A percentile compares a stretch with the other conserved stretches of the same genome.
Conservation (phyloP, 2,888 invertebrate genomes). For the Hartigia nigra region DNA sequence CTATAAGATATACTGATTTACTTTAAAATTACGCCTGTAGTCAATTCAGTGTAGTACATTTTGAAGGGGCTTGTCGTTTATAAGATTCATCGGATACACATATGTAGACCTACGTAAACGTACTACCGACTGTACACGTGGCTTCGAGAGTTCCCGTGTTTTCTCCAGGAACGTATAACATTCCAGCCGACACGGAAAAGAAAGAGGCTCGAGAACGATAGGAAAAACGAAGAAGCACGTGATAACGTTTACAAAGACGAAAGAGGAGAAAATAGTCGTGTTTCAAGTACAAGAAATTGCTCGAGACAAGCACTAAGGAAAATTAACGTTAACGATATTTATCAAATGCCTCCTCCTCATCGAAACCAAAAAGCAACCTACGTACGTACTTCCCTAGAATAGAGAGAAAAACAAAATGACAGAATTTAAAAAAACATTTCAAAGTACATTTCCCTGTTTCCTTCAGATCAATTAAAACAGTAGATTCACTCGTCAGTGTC, state of each 20-base stretch:
- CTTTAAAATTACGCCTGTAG: neutral
- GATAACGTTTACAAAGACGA: neutral
- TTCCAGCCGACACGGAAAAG: too few relatives aligned
- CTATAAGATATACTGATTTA: too few relatives aligned
- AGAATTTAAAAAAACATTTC: neutral
- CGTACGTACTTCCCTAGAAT: neutral
- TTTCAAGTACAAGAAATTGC: neutral
- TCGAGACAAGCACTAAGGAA: neutral
- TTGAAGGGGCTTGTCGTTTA: neutral
- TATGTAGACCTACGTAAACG: too few relatives aligned
- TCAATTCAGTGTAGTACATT: neutral
- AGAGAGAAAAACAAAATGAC: neutral
- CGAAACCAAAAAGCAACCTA: neutral
- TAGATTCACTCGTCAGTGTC: neutral
- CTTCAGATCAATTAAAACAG: neutral
- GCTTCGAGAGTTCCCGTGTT: too few relatives aligned
- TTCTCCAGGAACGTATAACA: too few relatives aligned
- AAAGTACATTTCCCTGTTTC: neutral
- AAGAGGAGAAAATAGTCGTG: neutral
- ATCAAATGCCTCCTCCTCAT: neutral
- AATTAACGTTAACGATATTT: neutral
- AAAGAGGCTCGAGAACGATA: too few relatives aligned
- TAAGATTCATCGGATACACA: neutral
- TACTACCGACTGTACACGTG: too few relatives aligned
- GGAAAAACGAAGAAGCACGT: too few relatives aligned